Base-by-base conservation (phyloP, 2,888 invertebrate species). In the Gnatocerus cornutus region DNA sequence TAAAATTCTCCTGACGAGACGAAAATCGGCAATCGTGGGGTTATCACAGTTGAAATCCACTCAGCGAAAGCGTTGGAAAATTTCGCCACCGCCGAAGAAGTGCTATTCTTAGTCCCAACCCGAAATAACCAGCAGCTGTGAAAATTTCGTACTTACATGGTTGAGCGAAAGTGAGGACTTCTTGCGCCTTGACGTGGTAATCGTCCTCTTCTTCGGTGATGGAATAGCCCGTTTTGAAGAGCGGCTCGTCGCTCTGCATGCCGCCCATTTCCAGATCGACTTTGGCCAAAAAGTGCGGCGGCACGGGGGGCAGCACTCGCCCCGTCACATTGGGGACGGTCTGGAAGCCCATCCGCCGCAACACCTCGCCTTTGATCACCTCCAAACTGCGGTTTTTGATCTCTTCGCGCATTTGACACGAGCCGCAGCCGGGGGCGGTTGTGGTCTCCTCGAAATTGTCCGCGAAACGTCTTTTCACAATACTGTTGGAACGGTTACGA, bases 101-200 rank as follows among this genome's bases (percentile, higher is more conserved):
- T 43, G 43, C 21, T 21, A 21, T 21, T 21, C 21, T 21, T 21
- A 21, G 21, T 21, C 21, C 2, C 21, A 21, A 21, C 43, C 43
- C 12, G 14, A 43, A 43, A 12, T 13, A 43, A 12, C 13, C 10
- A 10, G 10, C 43, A 21, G 21, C 21, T 21, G 21, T 21, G 21
- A 21, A 21, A 21, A 21, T 21, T 21, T 27, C 13, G 52, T n/a
- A 37, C 85, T 85, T 81, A 85, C 85, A 83, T 70, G 81, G 82
- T 75, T 85, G 91, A 80, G 90, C 90, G 86, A 92, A 92, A 76
- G 90, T 89, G 83, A 91, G 85, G 78, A 92, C 88, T 80, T 89
- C 89, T 82, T 91, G 89, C 71, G 91, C 90, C 79, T 89, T 88
- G 76, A 90, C 89, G 79, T 90, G 89, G 85, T 88, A 90, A 83